Conservation (phyloP, 2,113 vertebrate species). For the Emydura subglobosa region DNA sequence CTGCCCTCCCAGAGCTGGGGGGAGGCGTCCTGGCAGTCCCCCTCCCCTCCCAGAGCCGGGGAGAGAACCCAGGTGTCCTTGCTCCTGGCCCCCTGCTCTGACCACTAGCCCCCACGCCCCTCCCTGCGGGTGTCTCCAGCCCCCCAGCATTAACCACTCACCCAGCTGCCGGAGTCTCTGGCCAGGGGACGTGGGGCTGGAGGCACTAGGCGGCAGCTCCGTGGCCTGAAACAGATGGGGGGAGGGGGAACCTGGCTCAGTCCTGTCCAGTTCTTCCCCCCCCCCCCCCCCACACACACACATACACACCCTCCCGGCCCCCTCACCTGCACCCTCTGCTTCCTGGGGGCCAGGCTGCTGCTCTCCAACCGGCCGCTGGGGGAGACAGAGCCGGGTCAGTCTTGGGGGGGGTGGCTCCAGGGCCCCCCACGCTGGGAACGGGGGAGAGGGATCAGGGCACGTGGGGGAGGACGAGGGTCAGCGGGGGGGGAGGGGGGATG, state of each 20-base stretch:
- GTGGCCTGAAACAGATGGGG: not conserved
- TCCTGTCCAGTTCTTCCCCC: no score
- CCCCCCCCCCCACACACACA: no score
- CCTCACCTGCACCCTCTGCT: slow-evolving; percentile 78
- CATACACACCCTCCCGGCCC: no score
- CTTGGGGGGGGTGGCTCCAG: not conserved
- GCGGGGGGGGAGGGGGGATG: no score
- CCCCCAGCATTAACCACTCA: not conserved
- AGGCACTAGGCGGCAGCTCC: not conserved
- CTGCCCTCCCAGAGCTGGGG: not conserved
- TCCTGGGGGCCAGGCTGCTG: slow-evolving; percentile 38
- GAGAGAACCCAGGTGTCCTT: not conserved
- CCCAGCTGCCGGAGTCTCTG: not conserved
- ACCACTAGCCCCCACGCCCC: no score
- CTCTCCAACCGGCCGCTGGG: slow-evolving; percentile 76
- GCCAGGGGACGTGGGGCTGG: not conserved
- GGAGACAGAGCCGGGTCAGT: slow-evolving; percentile 57
- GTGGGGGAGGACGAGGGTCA: not conserved
- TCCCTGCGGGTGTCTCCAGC: no score
- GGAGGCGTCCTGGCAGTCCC: not conserved
- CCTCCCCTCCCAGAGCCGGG: not conserved
- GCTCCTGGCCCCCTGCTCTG: not conserved
- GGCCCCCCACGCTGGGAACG: no score
- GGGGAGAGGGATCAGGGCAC: no score
- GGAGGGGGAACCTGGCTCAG: not conserved